phyloP scores from a whole-genome alignment of 35 echinoderm and acorn worm genomes.

The Diadema setosum region DNA sequence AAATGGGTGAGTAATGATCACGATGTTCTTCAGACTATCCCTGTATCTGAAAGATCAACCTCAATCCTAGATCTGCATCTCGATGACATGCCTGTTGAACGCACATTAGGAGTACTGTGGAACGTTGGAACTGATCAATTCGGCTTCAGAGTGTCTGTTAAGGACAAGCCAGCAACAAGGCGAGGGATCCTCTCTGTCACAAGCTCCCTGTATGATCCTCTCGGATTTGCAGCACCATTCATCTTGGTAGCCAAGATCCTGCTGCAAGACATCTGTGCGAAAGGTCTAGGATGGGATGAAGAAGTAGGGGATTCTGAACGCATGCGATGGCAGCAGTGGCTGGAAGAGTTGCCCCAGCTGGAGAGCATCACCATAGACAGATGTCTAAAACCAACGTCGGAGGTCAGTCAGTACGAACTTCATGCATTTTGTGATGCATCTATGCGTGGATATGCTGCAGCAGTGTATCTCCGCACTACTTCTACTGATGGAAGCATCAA shows the following conservation, averaged over 20 bases:
- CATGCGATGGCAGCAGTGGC: background rate
- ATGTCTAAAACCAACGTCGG: background rate
- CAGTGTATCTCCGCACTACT: too few relatives aligned
- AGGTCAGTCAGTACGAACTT: background rate
- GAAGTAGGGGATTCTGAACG: background rate
- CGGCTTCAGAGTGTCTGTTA: background rate
- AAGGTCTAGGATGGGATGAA: background rate
- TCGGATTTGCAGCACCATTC: too few relatives aligned
- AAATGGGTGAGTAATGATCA: too few relatives aligned
- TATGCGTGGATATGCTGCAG: too few relatives aligned
- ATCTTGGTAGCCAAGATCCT: too few relatives aligned
- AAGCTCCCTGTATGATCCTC: too few relatives aligned
- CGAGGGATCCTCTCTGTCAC: too few relatives aligned
- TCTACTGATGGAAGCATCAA: too few relatives aligned
- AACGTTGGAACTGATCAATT: background rate
- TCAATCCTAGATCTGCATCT: background rate
- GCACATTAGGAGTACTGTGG: constrained; percentile 4
- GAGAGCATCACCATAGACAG: background rate
- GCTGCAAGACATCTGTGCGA: background rate
- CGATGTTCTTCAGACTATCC: too few relatives aligned
- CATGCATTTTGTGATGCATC: too few relatives aligned
- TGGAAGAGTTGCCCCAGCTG: background rate
- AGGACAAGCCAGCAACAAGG: too few relatives aligned
- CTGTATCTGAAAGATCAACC: background rate
- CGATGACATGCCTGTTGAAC: background rate